These are phyloP conservation scores for Nothobranchius furzeri DNA, from an alignment of 2,113 vertebrate genomes.

Conservation along the genomic window DNA sequence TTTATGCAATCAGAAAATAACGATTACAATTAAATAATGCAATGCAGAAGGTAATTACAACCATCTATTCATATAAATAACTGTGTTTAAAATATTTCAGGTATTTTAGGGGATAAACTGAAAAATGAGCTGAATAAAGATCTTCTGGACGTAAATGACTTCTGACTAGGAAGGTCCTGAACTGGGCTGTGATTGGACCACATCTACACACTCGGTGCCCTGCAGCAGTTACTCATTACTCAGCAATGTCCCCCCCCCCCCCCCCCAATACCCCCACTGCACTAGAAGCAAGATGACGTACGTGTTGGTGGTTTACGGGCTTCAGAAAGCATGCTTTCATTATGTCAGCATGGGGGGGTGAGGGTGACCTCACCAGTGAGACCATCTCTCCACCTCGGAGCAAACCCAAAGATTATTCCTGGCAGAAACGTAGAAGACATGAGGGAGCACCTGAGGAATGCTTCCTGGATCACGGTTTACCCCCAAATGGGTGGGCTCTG, in stretches of 20 bases:
- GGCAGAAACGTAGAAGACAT: constrained; percentile 27
- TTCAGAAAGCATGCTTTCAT: constrained; percentile 23
- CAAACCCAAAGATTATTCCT: constrained; percentile 29
- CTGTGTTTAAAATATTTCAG: too few species aligned
- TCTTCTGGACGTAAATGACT: background rate
- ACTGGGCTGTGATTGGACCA: constrained; percentile 65
- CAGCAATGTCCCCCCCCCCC: constrained; percentile 42
- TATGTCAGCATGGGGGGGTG: constrained; percentile 15
- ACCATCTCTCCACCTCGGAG: constrained; percentile 5
- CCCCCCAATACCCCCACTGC: constrained; percentile 30
- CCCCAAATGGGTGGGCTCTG: constrained; percentile 1
- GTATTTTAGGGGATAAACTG: too few species aligned
- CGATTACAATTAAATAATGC: too few species aligned
- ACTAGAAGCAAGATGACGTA: constrained; percentile 44
- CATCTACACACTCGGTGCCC: constrained; percentile 65
- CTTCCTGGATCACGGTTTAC: constrained; percentile 12
- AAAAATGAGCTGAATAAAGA: too few species aligned
- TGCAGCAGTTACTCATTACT: constrained; percentile 66
- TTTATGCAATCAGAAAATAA: constrained; percentile 50
- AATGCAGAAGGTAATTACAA: too few species aligned
- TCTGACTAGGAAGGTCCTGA: constrained; percentile 40
- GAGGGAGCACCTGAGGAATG: constrained; percentile 50
- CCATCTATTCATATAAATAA: too few species aligned
- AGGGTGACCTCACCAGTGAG: constrained; percentile 33
- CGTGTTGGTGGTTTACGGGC: constrained; percentile 49